Evolutionary conservation across 1,140 invertebrate genomes (phyloP).

Genomic region (Zaprionus ghesquierei): DNA sequence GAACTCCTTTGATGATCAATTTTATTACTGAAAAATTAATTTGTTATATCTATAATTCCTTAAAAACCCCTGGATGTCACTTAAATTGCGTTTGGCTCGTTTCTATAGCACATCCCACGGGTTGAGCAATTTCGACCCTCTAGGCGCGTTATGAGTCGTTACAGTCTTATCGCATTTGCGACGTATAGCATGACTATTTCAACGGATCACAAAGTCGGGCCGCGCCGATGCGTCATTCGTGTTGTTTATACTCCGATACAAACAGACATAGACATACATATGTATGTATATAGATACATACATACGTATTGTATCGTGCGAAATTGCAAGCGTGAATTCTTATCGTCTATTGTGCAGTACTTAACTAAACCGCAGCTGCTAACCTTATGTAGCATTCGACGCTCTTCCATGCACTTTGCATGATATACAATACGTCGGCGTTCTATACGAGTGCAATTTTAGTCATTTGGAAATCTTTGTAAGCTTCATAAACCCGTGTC

Average conservation of each 20-base stretch:
- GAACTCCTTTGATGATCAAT: not conserved
- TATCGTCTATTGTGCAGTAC: not conserved
- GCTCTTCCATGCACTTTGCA: not conserved
- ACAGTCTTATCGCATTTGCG: not conserved
- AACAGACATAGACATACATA: not conserved
- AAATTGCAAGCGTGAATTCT: not conserved
- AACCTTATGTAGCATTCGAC: not conserved
- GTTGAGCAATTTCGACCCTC: not conserved
- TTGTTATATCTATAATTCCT: not conserved
- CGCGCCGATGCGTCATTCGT: slow-evolving; percentile 10
- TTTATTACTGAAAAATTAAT: not conserved
- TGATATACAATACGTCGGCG: not conserved
- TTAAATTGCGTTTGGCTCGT: not conserved
- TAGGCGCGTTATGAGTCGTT: not conserved
- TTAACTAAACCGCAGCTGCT: not conserved
- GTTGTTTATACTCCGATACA: not conserved
- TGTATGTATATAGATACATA: not conserved
- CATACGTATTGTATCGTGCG: not conserved
- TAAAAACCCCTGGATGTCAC: not conserved
- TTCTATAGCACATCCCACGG: not conserved
- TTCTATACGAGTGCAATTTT: not conserved
- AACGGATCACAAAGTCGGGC: not conserved
- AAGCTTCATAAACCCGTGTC: slow-evolving; percentile 17
- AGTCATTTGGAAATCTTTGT: slow-evolving; percentile 13
- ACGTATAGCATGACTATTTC: not conserved